phyloP scores from a whole-genome alignment of 1,140 invertebrate species.

The Aphaenogaster floridana region DNA sequence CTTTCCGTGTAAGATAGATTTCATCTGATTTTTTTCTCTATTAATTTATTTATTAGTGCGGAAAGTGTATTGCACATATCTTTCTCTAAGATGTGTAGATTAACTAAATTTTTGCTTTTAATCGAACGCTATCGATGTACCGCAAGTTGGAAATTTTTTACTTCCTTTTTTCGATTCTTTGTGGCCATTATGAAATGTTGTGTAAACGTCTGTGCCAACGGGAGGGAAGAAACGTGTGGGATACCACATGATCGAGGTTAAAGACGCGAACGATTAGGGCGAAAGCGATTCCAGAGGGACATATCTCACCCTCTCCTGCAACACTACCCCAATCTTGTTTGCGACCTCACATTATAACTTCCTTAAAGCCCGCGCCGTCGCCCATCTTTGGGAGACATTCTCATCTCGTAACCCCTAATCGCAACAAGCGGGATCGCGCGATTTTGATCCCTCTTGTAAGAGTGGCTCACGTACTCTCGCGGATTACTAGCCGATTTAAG shows the following conservation, averaged over 20 bases:
- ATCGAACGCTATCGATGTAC: neutral
- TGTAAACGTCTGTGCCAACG: conserved; percentile 51
- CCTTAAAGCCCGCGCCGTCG: conserved; percentile 20
- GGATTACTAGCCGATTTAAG: conserved; percentile 60
- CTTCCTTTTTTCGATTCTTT: conserved; percentile 5
- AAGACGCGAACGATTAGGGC: conserved; percentile 76
- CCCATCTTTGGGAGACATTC: conserved; percentile 36
- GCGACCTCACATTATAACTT: conserved; percentile 79
- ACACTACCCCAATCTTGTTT: conserved; percentile 75
- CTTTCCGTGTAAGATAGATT: neutral
- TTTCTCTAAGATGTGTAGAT: neutral
- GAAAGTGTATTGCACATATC: neutral
- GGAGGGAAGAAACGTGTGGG: conserved; percentile 14
- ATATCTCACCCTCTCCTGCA: conserved; percentile 46
- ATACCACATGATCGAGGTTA: conserved; percentile 46
- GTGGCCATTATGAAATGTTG: conserved; percentile 28
- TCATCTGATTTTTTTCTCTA: neutral
- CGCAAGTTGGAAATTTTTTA: conserved; percentile 5
- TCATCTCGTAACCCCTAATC: conserved; percentile 6
- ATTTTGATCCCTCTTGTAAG: conserved; percentile 50
- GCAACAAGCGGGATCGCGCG: conserved; percentile 44
- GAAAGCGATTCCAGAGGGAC: conserved; percentile 77
- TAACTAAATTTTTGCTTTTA: neutral
- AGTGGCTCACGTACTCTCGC: conserved; percentile 28
- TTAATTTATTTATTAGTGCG: neutral